Percentiles rank a stretch among this genome's conserved stretches.
phyloP scores from a whole-genome alignment of 1,140 invertebrate genomes.

The Agrilus planipennis region DNA sequence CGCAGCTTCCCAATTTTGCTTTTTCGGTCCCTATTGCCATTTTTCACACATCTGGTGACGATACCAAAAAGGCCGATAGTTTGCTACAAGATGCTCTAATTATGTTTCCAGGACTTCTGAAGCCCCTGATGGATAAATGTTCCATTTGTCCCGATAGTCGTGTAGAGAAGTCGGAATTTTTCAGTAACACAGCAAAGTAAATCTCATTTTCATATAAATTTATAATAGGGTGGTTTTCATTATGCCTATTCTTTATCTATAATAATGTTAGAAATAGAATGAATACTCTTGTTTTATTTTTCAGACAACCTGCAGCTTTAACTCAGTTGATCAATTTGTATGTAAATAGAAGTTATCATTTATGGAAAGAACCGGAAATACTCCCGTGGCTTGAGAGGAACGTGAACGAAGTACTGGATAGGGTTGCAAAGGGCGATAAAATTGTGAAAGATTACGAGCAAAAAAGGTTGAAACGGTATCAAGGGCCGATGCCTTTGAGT shows the following conservation, averaged over 20 bases:
- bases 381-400: constrained; percentile 69
- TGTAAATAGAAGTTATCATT: constrained; percentile 54
- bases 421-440: constrained; percentile 53
- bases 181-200: no score
- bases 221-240: no score
- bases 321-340: constrained; percentile 63
- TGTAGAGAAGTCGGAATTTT: no score
- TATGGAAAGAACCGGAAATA: constrained; percentile 69
- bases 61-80: constrained; percentile 42
- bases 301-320: constrained; percentile 51
- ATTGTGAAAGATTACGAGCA: constrained; percentile 46
- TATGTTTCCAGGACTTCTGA: constrained; percentile 71
- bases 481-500: constrained; percentile 53
- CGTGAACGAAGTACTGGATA: constrained; percentile 50
- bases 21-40: constrained; percentile 73
- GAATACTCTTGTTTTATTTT: constrained; percentile 21
- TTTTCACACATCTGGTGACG: constrained; percentile 40
- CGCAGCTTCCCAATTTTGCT: constrained; percentile 77
- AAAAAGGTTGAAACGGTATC: constrained; percentile 50
- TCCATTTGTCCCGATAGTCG: constrained; percentile 54
- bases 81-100: constrained; percentile 63
- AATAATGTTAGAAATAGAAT: constrained; percentile 3
- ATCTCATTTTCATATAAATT: no score
- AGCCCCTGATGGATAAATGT: constrained; percentile 66
- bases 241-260: no score